Conservation (phyloP, 2,888 invertebrate species). For the Agrilus mali region DNA sequence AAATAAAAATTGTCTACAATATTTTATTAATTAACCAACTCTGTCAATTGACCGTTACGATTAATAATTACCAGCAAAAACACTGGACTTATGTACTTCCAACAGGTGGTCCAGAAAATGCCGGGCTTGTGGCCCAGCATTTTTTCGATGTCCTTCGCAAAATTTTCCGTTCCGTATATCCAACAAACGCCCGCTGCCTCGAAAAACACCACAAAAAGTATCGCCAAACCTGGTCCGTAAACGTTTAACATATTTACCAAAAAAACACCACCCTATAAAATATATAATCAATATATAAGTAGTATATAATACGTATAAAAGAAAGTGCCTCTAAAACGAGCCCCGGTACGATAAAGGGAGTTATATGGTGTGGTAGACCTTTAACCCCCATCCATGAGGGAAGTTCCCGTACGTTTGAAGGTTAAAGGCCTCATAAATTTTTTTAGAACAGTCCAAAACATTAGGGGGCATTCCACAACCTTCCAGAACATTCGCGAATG, state of each 20-base stretch:
- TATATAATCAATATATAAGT: too few relatives aligned
- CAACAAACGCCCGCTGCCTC: slow-evolving; percentile 84
- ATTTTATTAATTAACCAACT: slow-evolving; percentile 3
- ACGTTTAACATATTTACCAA: slow-evolving; percentile 77
- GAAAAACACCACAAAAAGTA: slow-evolving; percentile 82
- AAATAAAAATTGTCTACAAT: slow-evolving; percentile 65
- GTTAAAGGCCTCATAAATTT: too few relatives aligned
- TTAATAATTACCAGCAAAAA: slow-evolving; percentile 55
- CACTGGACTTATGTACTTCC: slow-evolving; percentile 78
- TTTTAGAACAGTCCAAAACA: too few relatives aligned
- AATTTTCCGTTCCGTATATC: slow-evolving; percentile 76
- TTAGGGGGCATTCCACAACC: too few relatives aligned
- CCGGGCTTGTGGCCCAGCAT: slow-evolving; percentile 75
- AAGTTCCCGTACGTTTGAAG: too few relatives aligned
- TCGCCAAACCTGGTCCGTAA: slow-evolving; percentile 77
- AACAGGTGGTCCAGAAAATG: slow-evolving; percentile 70
- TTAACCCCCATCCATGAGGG: too few relatives aligned
- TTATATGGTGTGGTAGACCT: too few relatives aligned
- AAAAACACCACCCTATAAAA: slow-evolving; percentile 67
- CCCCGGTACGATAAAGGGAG: not conserved
- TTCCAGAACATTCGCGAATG: too few relatives aligned
- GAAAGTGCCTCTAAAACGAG: too few relatives aligned
- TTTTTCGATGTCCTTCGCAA: slow-evolving; percentile 65
- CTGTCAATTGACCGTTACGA: not conserved
- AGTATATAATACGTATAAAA: too few relatives aligned